Conservation (phyloP, 2,888 invertebrate species). For the Arge pagana region DNA sequence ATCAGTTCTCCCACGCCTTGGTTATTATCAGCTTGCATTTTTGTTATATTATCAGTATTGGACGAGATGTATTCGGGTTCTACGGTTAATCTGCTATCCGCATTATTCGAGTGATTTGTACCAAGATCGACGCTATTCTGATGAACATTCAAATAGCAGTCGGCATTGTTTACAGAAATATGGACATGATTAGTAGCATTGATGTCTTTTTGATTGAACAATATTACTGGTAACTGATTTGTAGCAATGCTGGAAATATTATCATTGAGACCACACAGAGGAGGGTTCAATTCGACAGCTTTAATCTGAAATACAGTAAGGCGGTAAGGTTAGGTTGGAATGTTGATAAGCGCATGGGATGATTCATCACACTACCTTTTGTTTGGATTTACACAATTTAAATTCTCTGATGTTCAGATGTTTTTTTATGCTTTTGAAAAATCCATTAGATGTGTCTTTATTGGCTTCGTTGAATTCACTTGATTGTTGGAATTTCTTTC, state of each 20-base stretch:
- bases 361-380: slow-evolving; percentile 34
- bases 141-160: not conserved
- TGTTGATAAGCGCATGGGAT: not conserved
- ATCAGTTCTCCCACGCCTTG: slow-evolving; percentile 23
- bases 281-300: slow-evolving; percentile 24
- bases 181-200: not conserved
- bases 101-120: not conserved
- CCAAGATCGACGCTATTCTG: not conserved
- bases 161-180: not conserved
- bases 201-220: slow-evolving; percentile 7
- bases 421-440: slow-evolving; percentile 42
- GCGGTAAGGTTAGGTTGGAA: not conserved
- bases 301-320: slow-evolving; percentile 24
- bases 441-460: slow-evolving; percentile 29
- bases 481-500: not conserved
- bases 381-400: slow-evolving; percentile 36
- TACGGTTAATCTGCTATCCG: not conserved
- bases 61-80: slow-evolving; percentile 10
- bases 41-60: slow-evolving; percentile 14
- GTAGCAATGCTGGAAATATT: not conserved
- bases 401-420: slow-evolving; percentile 38
- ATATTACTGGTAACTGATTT: slow-evolving; percentile 6
- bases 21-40: slow-evolving; percentile 26
- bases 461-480: slow-evolving; percentile 1
- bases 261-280: slow-evolving; percentile 14